Conservation (phyloP, 2,113 vertebrate genomes). For the Tragulus kanchil region DNA sequence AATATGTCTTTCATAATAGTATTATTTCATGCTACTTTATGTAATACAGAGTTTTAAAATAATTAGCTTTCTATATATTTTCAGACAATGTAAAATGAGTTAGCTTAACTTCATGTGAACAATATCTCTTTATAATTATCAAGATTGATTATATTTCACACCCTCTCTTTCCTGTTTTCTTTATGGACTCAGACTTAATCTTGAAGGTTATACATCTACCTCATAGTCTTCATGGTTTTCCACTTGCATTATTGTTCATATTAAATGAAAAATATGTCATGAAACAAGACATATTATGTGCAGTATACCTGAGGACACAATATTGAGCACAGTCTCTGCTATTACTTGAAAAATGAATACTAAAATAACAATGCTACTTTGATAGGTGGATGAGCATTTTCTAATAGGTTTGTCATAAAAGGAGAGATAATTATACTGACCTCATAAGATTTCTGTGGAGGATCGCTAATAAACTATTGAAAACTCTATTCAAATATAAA, state of each 20-base stretch:
- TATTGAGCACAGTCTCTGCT: conserved; percentile 5
- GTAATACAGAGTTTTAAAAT: background rate
- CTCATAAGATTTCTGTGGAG: background rate
- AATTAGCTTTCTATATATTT: background rate
- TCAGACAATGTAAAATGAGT: background rate
- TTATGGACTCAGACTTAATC: background rate
- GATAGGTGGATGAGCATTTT: background rate
- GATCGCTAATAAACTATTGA: conserved; percentile 16
- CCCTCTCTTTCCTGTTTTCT: background rate
- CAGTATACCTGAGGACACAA: background rate
- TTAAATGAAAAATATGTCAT: background rate
- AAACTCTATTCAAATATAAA: conserved; percentile 43
- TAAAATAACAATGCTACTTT: conserved; percentile 1
- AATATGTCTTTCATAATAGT: background rate
- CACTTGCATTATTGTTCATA: conserved; percentile 15
- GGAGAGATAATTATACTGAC: conserved; percentile 47
- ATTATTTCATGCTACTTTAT: background rate
- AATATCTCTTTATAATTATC: background rate
- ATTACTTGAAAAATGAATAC: conserved; percentile 42
- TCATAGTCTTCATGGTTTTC: conserved; percentile 5
- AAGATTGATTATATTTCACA: background rate
- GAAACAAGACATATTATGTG: background rate
- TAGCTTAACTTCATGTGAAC: background rate
- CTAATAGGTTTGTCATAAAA: conserved; percentile 45
- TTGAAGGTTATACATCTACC: background rate